Evolutionary conservation across 2,113 vertebrate genomes (phyloP), one percentile per base, ranked within the genome.

Genomic region (Danionella cerebrum): DNA sequence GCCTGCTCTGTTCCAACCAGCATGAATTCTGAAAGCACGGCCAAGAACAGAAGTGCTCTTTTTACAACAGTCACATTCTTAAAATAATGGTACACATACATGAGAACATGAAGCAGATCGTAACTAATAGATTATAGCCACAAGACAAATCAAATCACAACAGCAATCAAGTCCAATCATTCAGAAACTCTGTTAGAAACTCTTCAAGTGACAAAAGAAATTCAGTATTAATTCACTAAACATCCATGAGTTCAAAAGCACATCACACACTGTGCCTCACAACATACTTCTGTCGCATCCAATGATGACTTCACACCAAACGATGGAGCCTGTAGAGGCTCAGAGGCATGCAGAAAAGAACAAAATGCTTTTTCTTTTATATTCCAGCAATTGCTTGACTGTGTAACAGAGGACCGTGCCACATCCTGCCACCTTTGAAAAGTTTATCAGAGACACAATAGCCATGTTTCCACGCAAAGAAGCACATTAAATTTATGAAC

Each of bases 351-450:
- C 22, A 50, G 45, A 33, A 51, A 3, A 54, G 21, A 22, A 10
- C 48, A 69, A 69, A 53, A 21, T 52, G 2, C 2, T 16, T 35
- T 55, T 29, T 47, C 57, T 65, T 52, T 38, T 39, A 63, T 53
- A 44, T 67, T 62, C n/a, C n/a, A n/a, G n/a, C n/a, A n/a, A n/a
- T n/a, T n/a, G n/a, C n/a, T n/a, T n/a, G n/a, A n/a, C n/a, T n/a
- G n/a, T n/a, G n/a, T n/a, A n/a, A n/a, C n/a, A n/a, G n/a, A n/a
- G n/a, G n/a, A n/a, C n/a, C n/a, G n/a, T n/a, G n/a, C n/a, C n/a
- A n/a, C n/a, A n/a, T n/a, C n/a, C n/a, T n/a, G n/a, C n/a, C n/a
- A n/a, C n/a, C n/a, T n/a, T n/a, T n/a, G n/a, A n/a, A n/a, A n/a
- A n/a, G n/a, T n/a, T n/a, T n/a, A n/a, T n/a, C n/a, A n/a, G n/a